Evolutionary conservation across 2,888 invertebrate species (phyloP), one percentile per base, ranked within the genome.

Genomic region (Celastrina argiolus): DNA sequence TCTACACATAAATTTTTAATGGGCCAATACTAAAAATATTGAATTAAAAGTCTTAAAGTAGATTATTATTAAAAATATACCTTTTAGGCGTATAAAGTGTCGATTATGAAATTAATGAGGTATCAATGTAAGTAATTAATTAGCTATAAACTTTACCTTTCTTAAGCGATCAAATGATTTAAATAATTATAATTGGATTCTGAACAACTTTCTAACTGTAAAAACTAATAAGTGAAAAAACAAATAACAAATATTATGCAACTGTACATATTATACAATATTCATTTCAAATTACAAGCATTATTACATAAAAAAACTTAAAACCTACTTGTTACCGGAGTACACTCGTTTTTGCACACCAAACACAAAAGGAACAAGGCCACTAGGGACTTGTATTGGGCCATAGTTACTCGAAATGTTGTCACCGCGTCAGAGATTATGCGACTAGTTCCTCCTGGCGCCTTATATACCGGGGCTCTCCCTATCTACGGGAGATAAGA

Each of bases 401-500:
- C 73, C 85, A 87, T 88, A 71, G 70, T 76, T 76, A 70, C 77
- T 72, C 70, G 72, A 73, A 72, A 71, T 68, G 69, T 71, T 69
- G 70, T 69, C 66, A 75, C 74, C 72, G 75, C 76, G 70, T 78
- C 76, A 83, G 78, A 84, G 83, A 84, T 82, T 83, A 82, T 85
- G 87, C 81, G 74, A 74, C 78, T 71, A 80, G 79, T 77, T 80
- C 80, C 76, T 71, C 70, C 74, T 8, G 77, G 74, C 70, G 77
- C 77, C 77, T 87, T 88, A 82, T 88, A 90, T 76, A 76, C 74
- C 76, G 69, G 77, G 74, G 78, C 69, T 81, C 80, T 74, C 76
- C 81, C 81, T 89, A 90, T 90, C 89, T 85, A 71, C 63, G 61
- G 12, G 74, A 87, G 91, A 90, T 91, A 90, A 89, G 79, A 72